A percentile compares a stretch with the other conserved stretches of the same genome.
Conservation (phyloP, 2,797 vertebrate species). For the Notolabrus celidotus region DNA sequence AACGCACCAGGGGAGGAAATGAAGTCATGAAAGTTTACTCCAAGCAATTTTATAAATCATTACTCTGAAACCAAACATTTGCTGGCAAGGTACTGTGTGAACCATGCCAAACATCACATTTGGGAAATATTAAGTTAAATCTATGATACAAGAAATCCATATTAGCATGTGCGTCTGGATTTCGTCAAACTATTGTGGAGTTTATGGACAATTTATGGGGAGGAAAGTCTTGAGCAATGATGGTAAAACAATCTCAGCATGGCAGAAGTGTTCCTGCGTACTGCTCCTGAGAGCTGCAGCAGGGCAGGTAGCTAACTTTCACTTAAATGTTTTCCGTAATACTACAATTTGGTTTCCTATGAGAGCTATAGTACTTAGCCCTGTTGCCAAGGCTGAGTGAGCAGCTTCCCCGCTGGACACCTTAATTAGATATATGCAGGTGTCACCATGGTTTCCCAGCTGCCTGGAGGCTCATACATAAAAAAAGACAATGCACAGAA, state of each 20-base stretch:
- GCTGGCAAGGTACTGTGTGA: constrained; percentile 60
- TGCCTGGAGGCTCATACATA: constrained; percentile 60
- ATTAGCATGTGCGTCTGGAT: constrained; percentile 62
- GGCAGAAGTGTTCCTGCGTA: constrained; percentile 46
- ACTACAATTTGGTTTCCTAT: constrained; percentile 66
- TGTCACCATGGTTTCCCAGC: constrained; percentile 80
- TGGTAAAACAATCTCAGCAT: constrained; percentile 60
- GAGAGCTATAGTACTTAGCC: constrained; percentile 68
- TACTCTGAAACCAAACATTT: constrained; percentile 70
- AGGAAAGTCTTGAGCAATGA: constrained; percentile 51
- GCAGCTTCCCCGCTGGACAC: constrained; percentile 65
- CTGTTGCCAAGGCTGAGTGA: constrained; percentile 72
- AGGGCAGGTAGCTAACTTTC: constrained; percentile 55
- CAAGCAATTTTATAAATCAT: constrained; percentile 78
- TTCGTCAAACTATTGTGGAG: constrained; percentile 64
- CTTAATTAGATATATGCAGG: constrained; percentile 76
- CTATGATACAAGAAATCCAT: constrained; percentile 69
- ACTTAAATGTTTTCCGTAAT: constrained; percentile 55
- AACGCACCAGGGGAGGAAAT: constrained; percentile 79
- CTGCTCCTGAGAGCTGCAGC: constrained; percentile 43
- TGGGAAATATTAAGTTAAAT: constrained; percentile 72
- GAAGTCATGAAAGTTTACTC: constrained; percentile 83
- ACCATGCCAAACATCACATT: constrained; percentile 71
- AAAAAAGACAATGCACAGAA: constrained; percentile 49
- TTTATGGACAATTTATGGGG: constrained; percentile 70